Percentiles rank a stretch among this genome's conserved stretches.
Conservation (phyloP, 1,140 invertebrate species). For the Leptinotarsa texana region DNA sequence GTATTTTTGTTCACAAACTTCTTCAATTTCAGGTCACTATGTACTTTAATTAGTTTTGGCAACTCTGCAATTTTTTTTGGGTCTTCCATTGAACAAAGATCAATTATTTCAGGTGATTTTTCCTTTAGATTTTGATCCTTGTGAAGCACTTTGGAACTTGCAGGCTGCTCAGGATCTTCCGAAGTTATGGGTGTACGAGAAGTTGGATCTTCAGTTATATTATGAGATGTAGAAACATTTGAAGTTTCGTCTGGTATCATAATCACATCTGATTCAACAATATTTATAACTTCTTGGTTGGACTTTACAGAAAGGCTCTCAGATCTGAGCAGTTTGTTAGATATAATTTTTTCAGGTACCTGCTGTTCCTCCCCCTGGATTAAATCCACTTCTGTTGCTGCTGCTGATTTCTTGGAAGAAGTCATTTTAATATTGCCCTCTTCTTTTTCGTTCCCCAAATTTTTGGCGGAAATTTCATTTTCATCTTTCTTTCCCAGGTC, state of each 20-base stretch:
- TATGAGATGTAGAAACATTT: not conserved
- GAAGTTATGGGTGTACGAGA: not conserved
- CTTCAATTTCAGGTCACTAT: not conserved
- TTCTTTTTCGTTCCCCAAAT: no score
- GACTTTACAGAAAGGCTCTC: no score
- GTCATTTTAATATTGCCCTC: no score
- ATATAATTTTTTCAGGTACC: no score
- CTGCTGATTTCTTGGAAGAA: not conserved
- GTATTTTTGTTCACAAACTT: no score
- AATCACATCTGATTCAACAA: conserved; percentile 2
- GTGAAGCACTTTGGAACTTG: not conserved
- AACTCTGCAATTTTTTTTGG: not conserved
- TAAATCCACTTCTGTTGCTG: no score
- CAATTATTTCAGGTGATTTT: not conserved
- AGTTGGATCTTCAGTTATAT: not conserved
- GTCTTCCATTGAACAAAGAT: not conserved
- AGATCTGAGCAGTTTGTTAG: no score
- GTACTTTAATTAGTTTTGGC: not conserved
- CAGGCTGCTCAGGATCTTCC: not conserved
- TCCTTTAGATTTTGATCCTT: no score
- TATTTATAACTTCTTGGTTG: no score
- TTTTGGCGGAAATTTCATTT: no score
- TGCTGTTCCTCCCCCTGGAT: no score
- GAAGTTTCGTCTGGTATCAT: not conserved
- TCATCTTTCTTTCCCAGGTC: no score